phyloP scores from a whole-genome alignment of 2,113 vertebrate genomes.

The Lophius piscatorius region DNA sequence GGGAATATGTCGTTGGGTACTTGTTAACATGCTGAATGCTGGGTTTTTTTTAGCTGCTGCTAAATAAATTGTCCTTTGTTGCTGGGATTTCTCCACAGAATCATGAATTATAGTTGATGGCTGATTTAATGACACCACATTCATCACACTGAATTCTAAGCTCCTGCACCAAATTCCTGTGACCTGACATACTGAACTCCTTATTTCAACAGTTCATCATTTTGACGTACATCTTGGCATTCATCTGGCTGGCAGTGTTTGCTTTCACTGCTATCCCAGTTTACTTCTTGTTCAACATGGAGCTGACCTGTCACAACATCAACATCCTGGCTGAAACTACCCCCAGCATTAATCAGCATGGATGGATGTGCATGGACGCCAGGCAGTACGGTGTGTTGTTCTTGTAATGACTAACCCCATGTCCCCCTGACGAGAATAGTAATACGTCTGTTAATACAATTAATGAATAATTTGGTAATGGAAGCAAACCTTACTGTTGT shows the following conservation, averaged over 20 bases:
- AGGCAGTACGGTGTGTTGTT: constrained; percentile 90
- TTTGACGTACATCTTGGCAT: constrained; percentile 91
- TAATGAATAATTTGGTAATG: constrained; percentile 38
- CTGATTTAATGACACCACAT: constrained; percentile 38
- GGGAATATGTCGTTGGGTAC: constrained; percentile 18
- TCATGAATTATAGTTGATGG: constrained; percentile 30
- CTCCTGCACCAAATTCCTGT: constrained; percentile 24
- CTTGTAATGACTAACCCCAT: constrained; percentile 45
- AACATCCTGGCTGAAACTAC: constrained; percentile 91
- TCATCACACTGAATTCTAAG: constrained; percentile 26
- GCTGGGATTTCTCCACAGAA: constrained; percentile 7
- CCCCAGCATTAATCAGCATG: constrained; percentile 83
- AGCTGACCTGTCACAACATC: constrained; percentile 93
- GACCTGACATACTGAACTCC: constrained; percentile 44
- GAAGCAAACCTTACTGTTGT: constrained; percentile 24
- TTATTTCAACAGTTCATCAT: constrained; percentile 89
- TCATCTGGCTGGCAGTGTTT: constrained; percentile 94
- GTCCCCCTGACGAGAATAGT: constrained; percentile 56
- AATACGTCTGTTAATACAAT: constrained; percentile 39
- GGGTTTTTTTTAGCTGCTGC: constrained; percentile 13
- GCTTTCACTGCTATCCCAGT: constrained; percentile 92
- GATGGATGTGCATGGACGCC: constrained; percentile 91
- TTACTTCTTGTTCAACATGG: constrained; percentile 97
- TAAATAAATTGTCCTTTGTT: constrained; percentile 28
- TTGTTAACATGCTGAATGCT: constrained; percentile 25